Percentiles rank a stretch among this genome's conserved stretches.
Conservation (phyloP, 2,797 vertebrate genomes). For the Martes flavigula region DNA sequence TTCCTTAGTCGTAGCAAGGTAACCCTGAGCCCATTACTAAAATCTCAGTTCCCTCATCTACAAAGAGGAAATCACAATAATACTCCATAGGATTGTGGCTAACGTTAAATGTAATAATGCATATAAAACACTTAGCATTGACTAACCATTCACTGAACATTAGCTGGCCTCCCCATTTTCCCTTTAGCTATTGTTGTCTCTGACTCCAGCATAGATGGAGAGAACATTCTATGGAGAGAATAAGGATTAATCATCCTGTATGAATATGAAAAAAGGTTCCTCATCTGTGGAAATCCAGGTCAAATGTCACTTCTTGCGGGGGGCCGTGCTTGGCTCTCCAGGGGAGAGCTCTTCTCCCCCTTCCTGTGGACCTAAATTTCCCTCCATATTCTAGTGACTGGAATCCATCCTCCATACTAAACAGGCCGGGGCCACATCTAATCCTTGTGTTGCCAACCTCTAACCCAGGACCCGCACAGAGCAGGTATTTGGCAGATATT, state of each 20-base stretch:
- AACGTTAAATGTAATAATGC: not conserved
- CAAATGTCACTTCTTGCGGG: not conserved
- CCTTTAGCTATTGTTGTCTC: not conserved
- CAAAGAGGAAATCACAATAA: not conserved
- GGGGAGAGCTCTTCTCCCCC: not conserved
- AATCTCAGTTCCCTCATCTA: not conserved
- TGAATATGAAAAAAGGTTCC: not conserved
- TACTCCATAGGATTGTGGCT: not conserved
- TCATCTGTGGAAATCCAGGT: not conserved
- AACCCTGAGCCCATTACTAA: not conserved
- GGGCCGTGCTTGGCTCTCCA: not conserved
- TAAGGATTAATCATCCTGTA: not conserved
- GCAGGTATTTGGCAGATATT: not conserved
- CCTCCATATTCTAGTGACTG: not conserved
- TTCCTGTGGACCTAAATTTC: not conserved
- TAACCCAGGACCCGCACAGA: no score
- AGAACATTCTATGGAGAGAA: not conserved
- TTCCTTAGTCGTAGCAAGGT: not conserved
- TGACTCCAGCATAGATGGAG: not conserved
- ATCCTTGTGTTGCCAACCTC: not conserved
- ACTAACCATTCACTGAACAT: not conserved
- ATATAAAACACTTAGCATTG: not conserved
- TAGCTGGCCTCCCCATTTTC: not conserved
- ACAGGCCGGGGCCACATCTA: not conserved
- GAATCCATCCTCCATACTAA: not conserved